Evolutionary conservation across 1,140 invertebrate genomes (phyloP).

Genomic region (Sycophaga agraensis): DNA sequence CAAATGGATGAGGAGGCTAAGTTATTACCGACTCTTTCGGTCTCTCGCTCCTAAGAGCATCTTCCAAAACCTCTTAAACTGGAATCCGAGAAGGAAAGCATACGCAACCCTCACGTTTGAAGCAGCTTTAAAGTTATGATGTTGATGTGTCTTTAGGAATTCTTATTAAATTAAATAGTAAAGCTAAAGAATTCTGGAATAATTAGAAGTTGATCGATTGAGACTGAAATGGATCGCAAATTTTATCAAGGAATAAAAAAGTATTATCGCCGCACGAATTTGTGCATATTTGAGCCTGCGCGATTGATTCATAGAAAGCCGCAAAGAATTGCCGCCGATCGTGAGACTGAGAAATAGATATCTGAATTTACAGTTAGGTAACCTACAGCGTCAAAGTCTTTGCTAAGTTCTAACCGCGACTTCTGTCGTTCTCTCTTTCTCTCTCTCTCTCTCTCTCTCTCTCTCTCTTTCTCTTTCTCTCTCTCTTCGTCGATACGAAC

Average conservation of each 20-base stretch:
- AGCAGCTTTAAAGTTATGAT: slow-evolving; percentile 19
- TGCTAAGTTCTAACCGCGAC: background rate
- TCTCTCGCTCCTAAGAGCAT: background rate
- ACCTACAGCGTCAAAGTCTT: background rate
- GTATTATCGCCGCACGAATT: no score
- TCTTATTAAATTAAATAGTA: slow-evolving; percentile 24
- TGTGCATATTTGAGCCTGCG: background rate
- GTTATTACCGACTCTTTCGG: background rate
- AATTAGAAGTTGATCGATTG: no score
- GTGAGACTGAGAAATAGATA: no score
- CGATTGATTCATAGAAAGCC: no score
- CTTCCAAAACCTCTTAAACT: slow-evolving; percentile 1
- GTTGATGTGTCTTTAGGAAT: slow-evolving; percentile 25
- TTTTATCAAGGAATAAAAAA: slow-evolving; percentile 24
- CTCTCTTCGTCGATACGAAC: background rate
- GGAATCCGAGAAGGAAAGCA: no score
- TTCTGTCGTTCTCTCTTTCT: background rate
- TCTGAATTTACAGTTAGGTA: no score
- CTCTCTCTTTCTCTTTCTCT: slow-evolving; percentile 3
- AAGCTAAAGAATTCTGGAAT: no score
- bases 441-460: background rate
- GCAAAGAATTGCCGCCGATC: no score
- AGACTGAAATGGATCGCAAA: slow-evolving; percentile 2
- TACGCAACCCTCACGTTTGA: background rate
- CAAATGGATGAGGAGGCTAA: slow-evolving; percentile 9